phyloP scores from a whole-genome alignment of 2,113 vertebrate species.

The Nansenia antarctica region DNA sequence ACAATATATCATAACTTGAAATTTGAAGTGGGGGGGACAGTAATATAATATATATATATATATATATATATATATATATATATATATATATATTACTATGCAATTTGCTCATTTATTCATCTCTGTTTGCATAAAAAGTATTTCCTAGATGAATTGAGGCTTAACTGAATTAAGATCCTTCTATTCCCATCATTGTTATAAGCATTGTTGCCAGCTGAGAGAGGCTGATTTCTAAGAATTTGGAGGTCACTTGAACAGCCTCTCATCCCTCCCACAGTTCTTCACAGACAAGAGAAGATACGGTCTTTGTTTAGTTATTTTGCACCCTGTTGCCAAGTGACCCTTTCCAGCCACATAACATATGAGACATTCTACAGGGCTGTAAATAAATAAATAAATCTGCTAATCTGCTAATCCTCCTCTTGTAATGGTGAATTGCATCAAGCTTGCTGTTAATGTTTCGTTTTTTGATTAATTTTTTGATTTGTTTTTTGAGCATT shows the following conservation, averaged over 20 bases:
- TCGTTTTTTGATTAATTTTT: not conserved
- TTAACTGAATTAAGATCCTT: not conserved
- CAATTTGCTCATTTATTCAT: no score
- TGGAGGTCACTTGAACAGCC: not conserved
- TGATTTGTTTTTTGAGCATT: no score
- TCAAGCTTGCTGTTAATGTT: not conserved
- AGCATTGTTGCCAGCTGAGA: not conserved
- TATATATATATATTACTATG: no score
- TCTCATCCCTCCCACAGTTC: conserved; percentile 1
- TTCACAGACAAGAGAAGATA: conserved; percentile 1
- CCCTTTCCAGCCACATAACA: conserved; percentile 71
- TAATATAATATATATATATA: no score
- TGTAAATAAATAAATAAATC: no score
- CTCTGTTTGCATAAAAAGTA: no score
- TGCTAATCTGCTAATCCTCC: not conserved
- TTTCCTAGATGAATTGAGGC: no score
- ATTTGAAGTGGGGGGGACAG: no score
- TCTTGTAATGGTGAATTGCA: conserved; percentile 41
- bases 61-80: no score
- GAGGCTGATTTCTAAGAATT: not conserved
- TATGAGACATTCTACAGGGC: conserved; percentile 68
- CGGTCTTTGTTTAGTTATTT: conserved; percentile 19
- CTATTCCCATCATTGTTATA: conserved; percentile 3
- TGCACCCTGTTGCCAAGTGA: conserved; percentile 78
- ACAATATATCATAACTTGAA: no score